Conservation (phyloP, 2,113 vertebrate species). For the Prionailurus bengalensis region DNA sequence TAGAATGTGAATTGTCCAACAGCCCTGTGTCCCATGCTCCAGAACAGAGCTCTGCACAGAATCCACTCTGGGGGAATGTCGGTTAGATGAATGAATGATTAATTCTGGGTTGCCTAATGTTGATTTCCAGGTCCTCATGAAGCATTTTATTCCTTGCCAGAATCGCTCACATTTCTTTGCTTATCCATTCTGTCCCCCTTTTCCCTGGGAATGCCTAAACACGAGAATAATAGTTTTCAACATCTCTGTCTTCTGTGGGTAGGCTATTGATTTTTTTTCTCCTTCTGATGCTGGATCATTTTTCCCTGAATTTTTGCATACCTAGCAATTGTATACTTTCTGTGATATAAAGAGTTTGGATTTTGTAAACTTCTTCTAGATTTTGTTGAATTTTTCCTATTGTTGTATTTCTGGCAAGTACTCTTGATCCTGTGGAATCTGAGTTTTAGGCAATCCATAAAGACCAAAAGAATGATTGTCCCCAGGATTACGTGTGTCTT, state of each 20-base stretch:
- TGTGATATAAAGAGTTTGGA: neutral
- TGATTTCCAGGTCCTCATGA: neutral
- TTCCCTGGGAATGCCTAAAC: too few species aligned
- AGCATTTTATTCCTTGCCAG: neutral
- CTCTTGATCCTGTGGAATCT: neutral
- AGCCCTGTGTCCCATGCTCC: too few species aligned
- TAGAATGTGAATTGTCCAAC: too few species aligned
- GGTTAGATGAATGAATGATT: neutral
- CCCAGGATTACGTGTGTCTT: neutral
- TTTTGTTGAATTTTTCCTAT: neutral
- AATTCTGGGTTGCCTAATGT: accelerated
- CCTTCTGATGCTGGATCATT: neutral
- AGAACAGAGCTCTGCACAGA: accelerated
- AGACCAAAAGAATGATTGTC: neutral
- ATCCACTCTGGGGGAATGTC: neutral
- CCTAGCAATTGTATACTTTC: too few species aligned
- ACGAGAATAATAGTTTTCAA: accelerated
- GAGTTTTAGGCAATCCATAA: neutral
- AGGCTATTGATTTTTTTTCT: neutral
- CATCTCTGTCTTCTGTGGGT: neutral
- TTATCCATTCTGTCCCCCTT: neutral
- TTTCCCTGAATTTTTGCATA: neutral
- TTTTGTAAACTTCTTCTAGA: neutral
- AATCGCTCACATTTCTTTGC: neutral
- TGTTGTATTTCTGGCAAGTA: neutral